Conservation (phyloP, 2,113 vertebrate species). For the Pseudorhombus dupliciocellatus region DNA sequence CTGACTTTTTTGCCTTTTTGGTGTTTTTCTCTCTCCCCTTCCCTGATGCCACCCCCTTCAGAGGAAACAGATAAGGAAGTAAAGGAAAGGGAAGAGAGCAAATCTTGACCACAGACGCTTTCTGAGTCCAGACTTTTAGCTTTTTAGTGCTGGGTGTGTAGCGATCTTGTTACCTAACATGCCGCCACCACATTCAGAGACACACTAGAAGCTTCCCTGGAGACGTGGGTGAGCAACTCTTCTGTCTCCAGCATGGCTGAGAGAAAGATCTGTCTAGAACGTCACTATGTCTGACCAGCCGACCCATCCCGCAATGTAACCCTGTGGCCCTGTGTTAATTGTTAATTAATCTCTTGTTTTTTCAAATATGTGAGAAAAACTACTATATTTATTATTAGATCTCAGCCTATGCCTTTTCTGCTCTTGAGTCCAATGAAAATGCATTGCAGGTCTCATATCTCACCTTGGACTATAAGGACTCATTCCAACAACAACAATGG, state of each 20-base stretch:
- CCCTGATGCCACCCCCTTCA: conserved; percentile 62
- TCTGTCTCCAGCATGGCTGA: conserved; percentile 81
- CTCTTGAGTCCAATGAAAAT: no score
- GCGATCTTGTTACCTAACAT: conserved; percentile 87
- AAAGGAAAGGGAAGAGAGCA: conserved; percentile 73
- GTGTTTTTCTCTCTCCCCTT: not conserved
- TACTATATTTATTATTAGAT: no score
- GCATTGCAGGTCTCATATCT: no score
- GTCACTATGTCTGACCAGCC: conserved; percentile 82
- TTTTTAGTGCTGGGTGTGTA: conserved; percentile 80
- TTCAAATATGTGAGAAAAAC: not conserved
- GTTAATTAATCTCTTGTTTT: not conserved
- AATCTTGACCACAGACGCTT: conserved; percentile 83
- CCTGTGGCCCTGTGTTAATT: no score
- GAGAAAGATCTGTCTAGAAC: conserved; percentile 79
- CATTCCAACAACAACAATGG: no score
- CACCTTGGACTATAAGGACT: no score
- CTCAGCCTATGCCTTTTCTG: no score
- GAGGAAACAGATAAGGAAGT: conserved; percentile 82
- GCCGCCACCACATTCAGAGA: conserved; percentile 79
- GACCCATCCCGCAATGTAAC: conserved; percentile 29
- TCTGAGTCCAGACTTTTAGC: conserved; percentile 79
- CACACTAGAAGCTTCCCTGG: conserved; percentile 82
- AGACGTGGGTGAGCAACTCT: conserved; percentile 78
- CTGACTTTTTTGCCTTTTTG: not conserved